Evolutionary conservation across 2,113 vertebrate species (phyloP).

Genomic region (Otus sunia): DNA sequence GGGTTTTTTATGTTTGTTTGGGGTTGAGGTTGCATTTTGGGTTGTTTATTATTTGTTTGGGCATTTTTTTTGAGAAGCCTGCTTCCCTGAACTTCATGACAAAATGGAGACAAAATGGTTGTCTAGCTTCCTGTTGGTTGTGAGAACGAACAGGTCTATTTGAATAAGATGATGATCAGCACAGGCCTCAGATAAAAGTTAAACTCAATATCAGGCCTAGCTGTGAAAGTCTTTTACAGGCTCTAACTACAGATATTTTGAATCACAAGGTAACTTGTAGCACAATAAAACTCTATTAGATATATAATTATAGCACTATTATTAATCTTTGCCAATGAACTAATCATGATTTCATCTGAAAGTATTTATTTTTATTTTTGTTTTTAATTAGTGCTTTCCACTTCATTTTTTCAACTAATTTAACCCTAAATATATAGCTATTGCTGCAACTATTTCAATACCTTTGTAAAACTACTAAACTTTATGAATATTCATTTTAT

Average conservation of each 20-base stretch:
- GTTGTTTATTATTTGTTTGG: not conserved
- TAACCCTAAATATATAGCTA: conserved; percentile 23
- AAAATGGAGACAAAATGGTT: not conserved
- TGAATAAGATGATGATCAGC: not conserved
- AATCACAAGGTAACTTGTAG: not conserved
- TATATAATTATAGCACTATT: not conserved
- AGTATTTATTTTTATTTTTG: not conserved
- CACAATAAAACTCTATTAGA: not conserved
- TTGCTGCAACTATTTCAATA: conserved; percentile 8
- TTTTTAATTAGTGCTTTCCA: conserved; percentile 44
- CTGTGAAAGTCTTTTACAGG: not conserved
- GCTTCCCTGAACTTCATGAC: not conserved
- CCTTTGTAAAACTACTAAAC: conserved; percentile 18
- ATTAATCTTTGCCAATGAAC: not conserved
- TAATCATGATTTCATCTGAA: not conserved
- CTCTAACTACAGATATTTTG: not conserved
- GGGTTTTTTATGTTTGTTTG: not conserved
- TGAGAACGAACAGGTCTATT: not conserved
- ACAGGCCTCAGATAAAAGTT: not conserved
- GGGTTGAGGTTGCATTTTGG: not conserved
- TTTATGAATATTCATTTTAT: conserved; percentile 18
- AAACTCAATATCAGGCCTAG: not conserved
- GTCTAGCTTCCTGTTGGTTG: not conserved
- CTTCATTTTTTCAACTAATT: conserved; percentile 49
- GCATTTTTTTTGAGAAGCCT: not conserved